phyloP scores from a whole-genome alignment of 2,888 invertebrate genomes.

The Drosophila cracens region DNA sequence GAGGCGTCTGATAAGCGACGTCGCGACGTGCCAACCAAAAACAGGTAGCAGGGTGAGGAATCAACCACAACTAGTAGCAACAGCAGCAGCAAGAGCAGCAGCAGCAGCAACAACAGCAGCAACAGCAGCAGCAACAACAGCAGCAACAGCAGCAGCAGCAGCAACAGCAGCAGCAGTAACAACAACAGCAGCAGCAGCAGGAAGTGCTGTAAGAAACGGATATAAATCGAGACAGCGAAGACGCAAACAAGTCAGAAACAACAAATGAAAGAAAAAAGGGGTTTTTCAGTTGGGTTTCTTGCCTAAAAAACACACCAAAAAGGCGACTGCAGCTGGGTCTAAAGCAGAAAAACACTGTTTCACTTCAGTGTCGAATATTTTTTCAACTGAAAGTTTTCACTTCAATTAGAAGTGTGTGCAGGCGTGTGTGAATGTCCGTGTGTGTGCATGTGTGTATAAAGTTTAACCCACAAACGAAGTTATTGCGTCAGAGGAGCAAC shows the following conservation, averaged over 20 bases:
- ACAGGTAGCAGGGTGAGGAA: slow-evolving; percentile 13
- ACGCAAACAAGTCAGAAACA: slow-evolving; percentile 45
- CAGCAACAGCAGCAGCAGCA: background rate
- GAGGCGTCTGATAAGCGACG: slow-evolving; percentile 50
- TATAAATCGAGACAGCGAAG: slow-evolving; percentile 59
- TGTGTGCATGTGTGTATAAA: slow-evolving; percentile 10
- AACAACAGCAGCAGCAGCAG: background rate
- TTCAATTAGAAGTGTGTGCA: slow-evolving; percentile 62
- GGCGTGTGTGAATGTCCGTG: background rate
- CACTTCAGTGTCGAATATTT: slow-evolving; percentile 17
- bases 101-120: background rate
- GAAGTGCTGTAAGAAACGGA: slow-evolving; percentile 63
- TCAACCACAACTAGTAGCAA: slow-evolving; percentile 4
- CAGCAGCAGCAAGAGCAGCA: background rate
- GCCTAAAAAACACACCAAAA: slow-evolving; percentile 25
- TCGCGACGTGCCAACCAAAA: slow-evolving; percentile 33
- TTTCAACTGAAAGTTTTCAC: slow-evolving; percentile 49
- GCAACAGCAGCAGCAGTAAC: background rate
- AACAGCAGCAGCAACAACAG: background rate
- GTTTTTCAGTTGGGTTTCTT: slow-evolving; percentile 24
- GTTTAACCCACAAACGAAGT: slow-evolving; percentile 27
- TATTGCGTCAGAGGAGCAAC: slow-evolving; percentile 34
- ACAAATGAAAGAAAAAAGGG: slow-evolving; percentile 32
- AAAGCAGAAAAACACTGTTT: background rate
- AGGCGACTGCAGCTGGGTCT: slow-evolving; percentile 10